A percentile compares a stretch with the other conserved stretches of the same genome.
Conservation (phyloP, 1,140 invertebrate genomes). For the Sinonovacula constricta region DNA sequence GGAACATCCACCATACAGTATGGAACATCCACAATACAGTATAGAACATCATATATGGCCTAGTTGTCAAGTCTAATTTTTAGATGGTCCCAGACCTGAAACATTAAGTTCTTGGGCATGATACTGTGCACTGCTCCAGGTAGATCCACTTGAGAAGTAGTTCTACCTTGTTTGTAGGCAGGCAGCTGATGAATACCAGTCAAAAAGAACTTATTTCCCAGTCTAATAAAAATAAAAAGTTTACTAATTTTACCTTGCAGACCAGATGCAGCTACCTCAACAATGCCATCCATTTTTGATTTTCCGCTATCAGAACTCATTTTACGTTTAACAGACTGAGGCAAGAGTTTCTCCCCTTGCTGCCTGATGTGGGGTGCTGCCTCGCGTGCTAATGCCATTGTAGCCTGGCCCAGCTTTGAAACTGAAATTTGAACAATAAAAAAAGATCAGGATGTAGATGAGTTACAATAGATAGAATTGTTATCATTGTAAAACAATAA, state of each 20-base stretch:
- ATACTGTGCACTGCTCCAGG: too few species aligned
- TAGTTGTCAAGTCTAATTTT: too few species aligned
- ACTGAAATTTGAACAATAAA: constrained; percentile 77
- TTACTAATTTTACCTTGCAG: constrained; percentile 82
- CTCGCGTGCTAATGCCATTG: constrained; percentile 82
- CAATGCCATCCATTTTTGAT: constrained; percentile 82
- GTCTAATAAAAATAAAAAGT: too few species aligned
- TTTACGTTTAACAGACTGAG: constrained; percentile 80
- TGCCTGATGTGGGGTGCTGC: constrained; percentile 85
- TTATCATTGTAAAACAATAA: not conserved
- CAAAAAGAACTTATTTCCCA: too few species aligned
- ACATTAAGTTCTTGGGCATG: too few species aligned
- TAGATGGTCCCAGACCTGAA: too few species aligned
- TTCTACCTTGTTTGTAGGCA: too few species aligned
- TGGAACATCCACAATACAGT: too few species aligned
- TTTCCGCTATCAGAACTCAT: constrained; percentile 80
- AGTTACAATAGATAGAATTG: not conserved
- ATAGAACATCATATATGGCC: too few species aligned
- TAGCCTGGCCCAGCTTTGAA: constrained; percentile 83
- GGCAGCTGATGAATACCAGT: too few species aligned
- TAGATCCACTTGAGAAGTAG: too few species aligned
- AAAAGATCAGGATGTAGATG: not conserved
- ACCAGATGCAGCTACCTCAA: constrained; percentile 85
- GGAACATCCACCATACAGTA: too few species aligned
- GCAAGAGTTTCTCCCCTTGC: constrained; percentile 82